Percentiles rank a stretch among this genome's conserved stretches.
phyloP scores from a whole-genome alignment of 92 coral and sea anemone genomes.

The Epizoanthus rinbou region DNA sequence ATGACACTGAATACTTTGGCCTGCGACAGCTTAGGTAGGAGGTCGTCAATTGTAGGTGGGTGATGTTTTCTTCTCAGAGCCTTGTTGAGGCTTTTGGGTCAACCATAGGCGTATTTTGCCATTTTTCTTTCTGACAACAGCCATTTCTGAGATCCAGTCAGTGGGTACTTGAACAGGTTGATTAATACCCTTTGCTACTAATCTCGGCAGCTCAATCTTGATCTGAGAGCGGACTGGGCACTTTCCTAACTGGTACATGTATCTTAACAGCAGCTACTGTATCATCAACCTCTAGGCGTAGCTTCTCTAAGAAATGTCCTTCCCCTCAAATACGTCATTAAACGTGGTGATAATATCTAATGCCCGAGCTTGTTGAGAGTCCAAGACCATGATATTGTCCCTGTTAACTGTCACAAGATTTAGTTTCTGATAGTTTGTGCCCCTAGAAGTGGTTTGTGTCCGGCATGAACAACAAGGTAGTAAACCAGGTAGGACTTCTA shows the following conservation, averaged over 20 bases:
- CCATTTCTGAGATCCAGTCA: slow-evolving; percentile 57
- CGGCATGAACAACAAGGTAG: slow-evolving; percentile 9
- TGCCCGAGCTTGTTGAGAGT: not conserved
- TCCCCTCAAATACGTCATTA: slow-evolving; percentile 54
- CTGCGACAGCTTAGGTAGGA: slow-evolving; percentile 48
- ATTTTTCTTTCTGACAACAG: slow-evolving; percentile 49
- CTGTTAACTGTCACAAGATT: slow-evolving; percentile 45
- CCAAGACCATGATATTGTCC: slow-evolving; percentile 21
- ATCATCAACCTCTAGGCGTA: slow-evolving; percentile 53
- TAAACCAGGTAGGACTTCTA: slow-evolving; percentile 16
- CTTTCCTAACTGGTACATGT: slow-evolving; percentile 38
- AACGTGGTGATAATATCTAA: slow-evolving; percentile 36
- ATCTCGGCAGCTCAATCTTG: slow-evolving; percentile 48
- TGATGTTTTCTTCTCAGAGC: slow-evolving; percentile 39
- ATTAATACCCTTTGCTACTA: slow-evolving; percentile 46
- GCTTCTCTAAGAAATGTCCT: slow-evolving; percentile 45
- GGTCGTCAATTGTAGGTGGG: slow-evolving; percentile 51
- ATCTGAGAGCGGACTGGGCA: slow-evolving; percentile 40
- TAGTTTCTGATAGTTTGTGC: slow-evolving; percentile 48
- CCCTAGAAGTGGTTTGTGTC: slow-evolving; percentile 49
- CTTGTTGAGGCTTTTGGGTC: slow-evolving; percentile 37
- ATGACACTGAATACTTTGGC: slow-evolving; percentile 43
- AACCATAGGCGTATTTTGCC: slow-evolving; percentile 46
- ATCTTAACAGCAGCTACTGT: slow-evolving; percentile 44
- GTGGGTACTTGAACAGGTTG: slow-evolving; percentile 52